These are phyloP conservation scores for Drosophila koepferae DNA, from an alignment of 2,888 invertebrate genomes.

Conservation along the genomic window DNA sequence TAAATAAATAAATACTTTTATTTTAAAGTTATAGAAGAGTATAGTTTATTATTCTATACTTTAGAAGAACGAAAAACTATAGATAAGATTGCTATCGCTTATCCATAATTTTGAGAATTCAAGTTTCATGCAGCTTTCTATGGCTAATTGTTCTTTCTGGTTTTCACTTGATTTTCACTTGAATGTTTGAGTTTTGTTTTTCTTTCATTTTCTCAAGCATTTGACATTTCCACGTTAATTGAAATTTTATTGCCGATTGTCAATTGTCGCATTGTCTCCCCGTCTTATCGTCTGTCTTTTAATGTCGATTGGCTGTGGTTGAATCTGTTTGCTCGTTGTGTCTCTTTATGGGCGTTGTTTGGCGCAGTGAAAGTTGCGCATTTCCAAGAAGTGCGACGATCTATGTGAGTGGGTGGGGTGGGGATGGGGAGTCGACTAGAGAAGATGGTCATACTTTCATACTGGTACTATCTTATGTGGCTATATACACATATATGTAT, in stretches of 20 bases:
- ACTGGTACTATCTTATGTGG: constrained; percentile 38
- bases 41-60: no score
- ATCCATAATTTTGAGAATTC: not conserved
- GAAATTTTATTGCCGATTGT: constrained; percentile 73
- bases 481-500: not conserved
- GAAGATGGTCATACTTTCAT: constrained; percentile 26
- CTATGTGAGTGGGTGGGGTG: not conserved
- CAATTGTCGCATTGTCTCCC: constrained; percentile 52
- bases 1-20: no score
- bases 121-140: not conserved
- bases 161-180: constrained; percentile 44
- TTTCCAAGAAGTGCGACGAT: constrained; percentile 61
- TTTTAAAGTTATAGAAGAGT: no score
- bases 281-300: constrained; percentile 7
- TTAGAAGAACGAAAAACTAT: not conserved
- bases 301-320: constrained; percentile 23
- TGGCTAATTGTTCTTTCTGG: constrained; percentile 9
- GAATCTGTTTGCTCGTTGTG: constrained; percentile 33
- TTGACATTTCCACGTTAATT: constrained; percentile 65
- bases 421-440: not conserved
- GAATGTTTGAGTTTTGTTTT: constrained; percentile 28
- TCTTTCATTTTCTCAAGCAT: constrained; percentile 37
- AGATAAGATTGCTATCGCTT: not conserved
- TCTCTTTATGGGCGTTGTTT: constrained; percentile 69
- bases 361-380: constrained; percentile 67